Evolutionary conservation across 2,797 vertebrate species (phyloP).

Genomic region (Crax fasciolata): DNA sequence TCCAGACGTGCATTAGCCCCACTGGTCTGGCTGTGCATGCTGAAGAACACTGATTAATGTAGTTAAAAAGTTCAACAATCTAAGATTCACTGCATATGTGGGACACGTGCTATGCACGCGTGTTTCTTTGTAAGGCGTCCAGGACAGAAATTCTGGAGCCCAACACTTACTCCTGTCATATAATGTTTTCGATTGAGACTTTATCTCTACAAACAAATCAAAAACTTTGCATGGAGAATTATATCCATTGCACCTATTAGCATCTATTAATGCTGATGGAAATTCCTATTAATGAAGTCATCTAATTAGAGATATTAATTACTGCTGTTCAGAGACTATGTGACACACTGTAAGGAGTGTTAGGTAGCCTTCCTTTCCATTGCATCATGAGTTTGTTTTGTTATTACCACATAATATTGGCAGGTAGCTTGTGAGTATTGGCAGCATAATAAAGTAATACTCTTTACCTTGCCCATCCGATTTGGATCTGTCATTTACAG

Average conservation of each 20-base stretch:
- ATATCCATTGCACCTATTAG: neutral
- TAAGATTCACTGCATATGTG: neutral
- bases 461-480: neutral
- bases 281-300: conserved; percentile 44
- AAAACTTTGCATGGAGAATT: neutral
- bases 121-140: neutral
- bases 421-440: neutral
- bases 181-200: neutral
- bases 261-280: conserved; percentile 10
- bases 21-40: neutral
- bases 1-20: neutral
- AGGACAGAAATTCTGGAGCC: neutral
- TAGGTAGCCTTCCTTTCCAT: conserved; percentile 7
- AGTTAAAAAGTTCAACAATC: too few relatives aligned
- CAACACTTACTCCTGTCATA: neutral
- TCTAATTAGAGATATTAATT: conserved; percentile 29
- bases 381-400: conserved; percentile 47
- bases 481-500: neutral
- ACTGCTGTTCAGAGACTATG: neutral
- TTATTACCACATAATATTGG: neutral
- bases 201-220: neutral
- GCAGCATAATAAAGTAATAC: neutral
- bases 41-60: neutral
- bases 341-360: conserved; percentile 30
- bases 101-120: too few relatives aligned